phyloP scores from a whole-genome alignment of 1,140 invertebrate genomes.

The Atopsyche davidsoni region DNA sequence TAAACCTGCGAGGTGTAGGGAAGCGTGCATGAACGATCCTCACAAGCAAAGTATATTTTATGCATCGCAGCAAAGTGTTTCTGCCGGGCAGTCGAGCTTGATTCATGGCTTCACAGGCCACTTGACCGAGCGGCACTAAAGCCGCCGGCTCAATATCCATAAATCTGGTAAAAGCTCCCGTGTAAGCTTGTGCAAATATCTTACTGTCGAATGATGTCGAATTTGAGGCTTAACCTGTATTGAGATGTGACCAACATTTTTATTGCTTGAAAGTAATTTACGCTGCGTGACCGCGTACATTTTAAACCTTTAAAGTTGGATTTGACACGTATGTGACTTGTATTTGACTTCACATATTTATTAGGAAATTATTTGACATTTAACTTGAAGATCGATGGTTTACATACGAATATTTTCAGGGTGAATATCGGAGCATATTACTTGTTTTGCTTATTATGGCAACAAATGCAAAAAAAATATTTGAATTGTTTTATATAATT shows the following conservation, averaged over 20 bases:
- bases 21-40: not conserved
- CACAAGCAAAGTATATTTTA: not conserved
- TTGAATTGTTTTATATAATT: too few species aligned
- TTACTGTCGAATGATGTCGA: not conserved
- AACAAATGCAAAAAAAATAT: too few species aligned
- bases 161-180: conserved; percentile 6
- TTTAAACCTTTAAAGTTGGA: not conserved
- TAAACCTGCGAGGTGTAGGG: not conserved
- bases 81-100: not conserved
- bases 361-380: not conserved
- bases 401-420: too few species aligned
- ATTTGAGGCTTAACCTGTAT: not conserved
- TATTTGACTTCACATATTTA: not conserved
- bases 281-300: not conserved
- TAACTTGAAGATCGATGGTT: not conserved
- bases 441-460: too few species aligned
- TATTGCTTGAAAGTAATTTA: too few species aligned
- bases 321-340: not conserved
- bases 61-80: not conserved
- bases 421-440: too few species aligned
- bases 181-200: conserved; percentile 16
- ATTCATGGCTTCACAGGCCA: conserved; percentile 13
- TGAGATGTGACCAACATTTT: not conserved
- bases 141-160: conserved; percentile 15
- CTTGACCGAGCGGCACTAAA: conserved; percentile 13